Evolutionary conservation across 2,113 vertebrate species (phyloP), one percentile per base, ranked within the genome.

Genomic region (Solenodon paradoxus): DNA sequence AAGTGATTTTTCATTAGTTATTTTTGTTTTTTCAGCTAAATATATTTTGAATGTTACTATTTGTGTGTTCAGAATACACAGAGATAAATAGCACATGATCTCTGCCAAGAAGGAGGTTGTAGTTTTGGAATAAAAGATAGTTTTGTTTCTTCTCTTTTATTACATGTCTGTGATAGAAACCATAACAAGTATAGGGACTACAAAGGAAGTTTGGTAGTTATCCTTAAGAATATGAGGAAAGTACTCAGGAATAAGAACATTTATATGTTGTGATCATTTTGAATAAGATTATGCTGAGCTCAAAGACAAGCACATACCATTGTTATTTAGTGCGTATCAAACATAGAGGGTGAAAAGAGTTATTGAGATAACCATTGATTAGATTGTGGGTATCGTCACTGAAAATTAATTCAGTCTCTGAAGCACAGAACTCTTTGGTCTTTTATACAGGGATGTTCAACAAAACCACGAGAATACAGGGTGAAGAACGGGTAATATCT

Each of bases 21-120:
- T 90, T 87, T 61, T 88, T 51, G 89, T 81, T 94, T 95, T 35
- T 91, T 78, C 16, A 74, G 40, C 80, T 86, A 86, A 26, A n/a
- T 79, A 32, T 61, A 24, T 85, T 91, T 92, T 92, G 9, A 86
- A 57, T 69, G 16, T 57, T 63, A 20, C 26, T 72, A 38, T 2
- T 12, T 71, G 2, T 80, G 45, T 88, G 6, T 74, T 92, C 38
- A 24, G 38, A 88, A 45, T 68, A 75, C 28, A 47, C 42, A 78
- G 51, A 32, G 45, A 63, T 49, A 79, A n/a, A 51, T 88, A 75
- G 47, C 6, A 47, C 49, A 15, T 72, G 30, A 5, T 74, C 26
- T 24, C 66, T 72, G 26, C 9, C 82, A 93, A 82, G 64, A 74
- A 84, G 47, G 16, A 68, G 40, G 78, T 79, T 84, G 35, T 2